Evolutionary conservation across 1,140 invertebrate genomes (phyloP).

Genomic region (Samia ricini): DNA sequence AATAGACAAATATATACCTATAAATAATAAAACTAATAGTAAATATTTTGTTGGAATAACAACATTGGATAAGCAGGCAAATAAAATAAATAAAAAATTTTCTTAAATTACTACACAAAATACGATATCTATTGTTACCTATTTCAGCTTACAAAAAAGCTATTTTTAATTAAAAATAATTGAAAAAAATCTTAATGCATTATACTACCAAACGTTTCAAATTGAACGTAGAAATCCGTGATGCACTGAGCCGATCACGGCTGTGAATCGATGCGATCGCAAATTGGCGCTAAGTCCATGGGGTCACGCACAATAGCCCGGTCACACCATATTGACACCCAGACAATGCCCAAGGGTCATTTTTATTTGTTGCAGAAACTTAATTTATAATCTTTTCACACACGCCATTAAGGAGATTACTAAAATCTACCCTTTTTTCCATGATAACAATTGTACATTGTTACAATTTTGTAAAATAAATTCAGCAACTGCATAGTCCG

Average conservation of each 20-base stretch:
- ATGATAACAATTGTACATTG: conserved; percentile 71
- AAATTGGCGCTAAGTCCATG: conserved; percentile 63
- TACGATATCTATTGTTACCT: no score
- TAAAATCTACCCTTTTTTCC: conserved; percentile 72
- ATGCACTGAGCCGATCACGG: conserved; percentile 43
- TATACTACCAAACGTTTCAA: not conserved
- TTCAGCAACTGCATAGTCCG: conserved; percentile 40
- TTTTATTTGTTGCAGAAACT: conserved; percentile 77
- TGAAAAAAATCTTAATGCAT: no score
- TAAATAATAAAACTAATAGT: no score
- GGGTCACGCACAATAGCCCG: conserved; percentile 69
- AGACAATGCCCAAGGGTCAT: conserved; percentile 70
- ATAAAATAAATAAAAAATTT: no score
- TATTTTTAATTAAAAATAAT: no score
- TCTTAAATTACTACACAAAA: no score
- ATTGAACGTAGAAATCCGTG: not conserved
- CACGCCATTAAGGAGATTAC: conserved; percentile 77
- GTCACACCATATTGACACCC: conserved; percentile 75
- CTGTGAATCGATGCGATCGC: conserved; percentile 54
- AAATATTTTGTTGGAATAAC: no score
- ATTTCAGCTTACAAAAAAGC: no score
- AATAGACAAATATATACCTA: no score
- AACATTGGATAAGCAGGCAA: no score
- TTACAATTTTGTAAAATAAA: conserved; percentile 57
- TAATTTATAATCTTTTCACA: conserved; percentile 78